Base-by-base conservation (phyloP, 1,140 invertebrate species). In the Whitmania pigra region DNA sequence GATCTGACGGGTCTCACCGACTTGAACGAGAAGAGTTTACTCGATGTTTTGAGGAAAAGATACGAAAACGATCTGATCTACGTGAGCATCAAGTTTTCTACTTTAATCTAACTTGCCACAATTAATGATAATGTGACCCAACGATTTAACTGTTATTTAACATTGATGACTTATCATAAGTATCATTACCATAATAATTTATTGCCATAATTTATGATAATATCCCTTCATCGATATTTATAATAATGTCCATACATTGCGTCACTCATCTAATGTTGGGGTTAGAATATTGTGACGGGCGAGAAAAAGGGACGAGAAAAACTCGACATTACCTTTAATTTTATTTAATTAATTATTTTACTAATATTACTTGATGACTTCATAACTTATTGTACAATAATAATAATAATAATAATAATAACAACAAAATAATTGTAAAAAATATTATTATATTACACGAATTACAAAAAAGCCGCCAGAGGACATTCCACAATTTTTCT, bases 1-100 rank as follows among this genome's bases (percentile, higher is more conserved):
- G 80, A 82, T 75, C 71, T 82, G 49, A 78, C 81, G 2, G 77
- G 76, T 6, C 75, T 82, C 13, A 75, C 78, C 18, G 79, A 80
- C 60, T 60, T 82, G 25, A 80, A 81, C 71, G 81, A 82, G 63
- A 74, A 77, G 25, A 77, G 78, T 57, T 70, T 82, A 20, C 72
- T 82, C 25, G 76, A 78, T 20, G 80, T 80, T 74, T 74, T 82
- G n/a, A 75, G 77, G 73, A 76, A 75, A 22, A 68, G 81, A 72
- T 82, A 82, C 72, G 71, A 69, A 60, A 76, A 76, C 9, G 74
- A 80, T 71, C 71, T 77, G 49, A 82, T 82, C 31, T 82, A 82
- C 75, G 81, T 82, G 75, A 80, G 80, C 78, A n/a, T 40, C n/a
- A n/a, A n/a, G n/a, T 67, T 18, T 22, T 25, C 2, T 29, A n/a